Evolutionary conservation across 2,888 invertebrate species (phyloP), one percentile per base, ranked within the genome.

Genomic region (Acanthosepion pharaonis): DNA sequence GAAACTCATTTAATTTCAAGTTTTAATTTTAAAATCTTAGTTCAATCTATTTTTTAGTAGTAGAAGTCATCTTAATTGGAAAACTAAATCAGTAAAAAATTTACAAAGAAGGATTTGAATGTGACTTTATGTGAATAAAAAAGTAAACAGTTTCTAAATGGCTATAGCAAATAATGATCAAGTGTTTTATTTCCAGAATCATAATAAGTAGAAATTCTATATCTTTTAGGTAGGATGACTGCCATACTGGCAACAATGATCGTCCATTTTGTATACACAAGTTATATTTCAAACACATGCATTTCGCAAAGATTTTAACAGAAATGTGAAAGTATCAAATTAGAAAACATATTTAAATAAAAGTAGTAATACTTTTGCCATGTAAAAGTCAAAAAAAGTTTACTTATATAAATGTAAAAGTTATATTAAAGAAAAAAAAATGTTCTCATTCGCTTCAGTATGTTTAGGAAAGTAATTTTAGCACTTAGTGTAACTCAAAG

Each of bases 191-290:
- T 78, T 78, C 15, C 15, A 33, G 11, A 23, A n/a, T 78, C n/a
- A 33, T n/a, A n/a, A n/a, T n/a, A n/a, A 78, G 18, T 78, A 78
- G 15, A 33, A 78, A 78, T 78, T 1, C 78, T 15, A 5, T 18
- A 64, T 64, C 64, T 23, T 64, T 51, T 51, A 51, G 42, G 55
- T 4, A 51, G 42, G 55, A 28, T 78, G 78, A 78, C 78, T 78
- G 5, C 78, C 11, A 20, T 59, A 59, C 20, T 20, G 59, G 78
- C 78, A n/a, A 78, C 78, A 78, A 78, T 78, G n/a, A n/a, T n/a
- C 78, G 78, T n/a, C 78, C 78, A 78, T 78, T 78, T 78, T 78
- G 78, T n/a, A 78, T 33, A 78, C 78, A 78, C n/a, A 78, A 78
- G 78, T 78, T n/a, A 78, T 18, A 78, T 78, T 78, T 33, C n/a